A percentile compares a stretch with the other conserved stretches of the same genome.
These are phyloP conservation scores for Pyralis farinalis DNA, from an alignment of 2,888 invertebrate species.

Conservation along the genomic window DNA sequence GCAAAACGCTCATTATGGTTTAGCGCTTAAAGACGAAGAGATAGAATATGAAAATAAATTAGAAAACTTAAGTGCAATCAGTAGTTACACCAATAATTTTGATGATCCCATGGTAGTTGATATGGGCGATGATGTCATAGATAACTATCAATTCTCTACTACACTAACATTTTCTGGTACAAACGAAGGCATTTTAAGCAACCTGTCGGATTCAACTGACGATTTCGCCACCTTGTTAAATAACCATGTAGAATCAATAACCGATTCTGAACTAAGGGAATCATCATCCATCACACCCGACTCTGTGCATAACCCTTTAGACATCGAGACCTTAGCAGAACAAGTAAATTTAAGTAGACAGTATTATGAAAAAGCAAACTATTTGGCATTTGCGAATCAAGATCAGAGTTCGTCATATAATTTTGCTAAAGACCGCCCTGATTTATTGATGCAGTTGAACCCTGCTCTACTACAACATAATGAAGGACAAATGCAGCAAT, in stretches of 20 bases:
- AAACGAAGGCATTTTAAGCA: constrained; percentile 89
- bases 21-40: constrained; percentile 90
- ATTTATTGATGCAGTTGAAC: constrained; percentile 80
- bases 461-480: constrained; percentile 76
- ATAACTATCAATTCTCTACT: constrained; percentile 91
- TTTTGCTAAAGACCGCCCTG: constrained; percentile 82
- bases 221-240: constrained; percentile 89
- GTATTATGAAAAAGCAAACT: constrained; percentile 76
- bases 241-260: constrained; percentile 85
- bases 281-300: constrained; percentile 87
- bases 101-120: constrained; percentile 93
- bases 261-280: constrained; percentile 85
- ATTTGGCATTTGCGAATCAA: constrained; percentile 68
- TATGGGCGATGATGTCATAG: constrained; percentile 88
- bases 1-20: constrained; percentile 91
- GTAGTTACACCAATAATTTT: constrained; percentile 83
- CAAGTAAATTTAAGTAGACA: constrained; percentile 84
- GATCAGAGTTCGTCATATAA: constrained; percentile 81
- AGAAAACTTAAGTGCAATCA: constrained; percentile 84
- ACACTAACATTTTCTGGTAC: constrained; percentile 90
- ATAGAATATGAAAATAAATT: constrained; percentile 90
- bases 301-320: constrained; percentile 82
- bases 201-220: constrained; percentile 89
- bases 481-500: constrained; percentile 83
- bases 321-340: constrained; percentile 89